A percentile compares a stretch with the other conserved stretches of the same genome.
phyloP scores from a whole-genome alignment of 2,113 vertebrate genomes.

The Rissa tridactyla region DNA sequence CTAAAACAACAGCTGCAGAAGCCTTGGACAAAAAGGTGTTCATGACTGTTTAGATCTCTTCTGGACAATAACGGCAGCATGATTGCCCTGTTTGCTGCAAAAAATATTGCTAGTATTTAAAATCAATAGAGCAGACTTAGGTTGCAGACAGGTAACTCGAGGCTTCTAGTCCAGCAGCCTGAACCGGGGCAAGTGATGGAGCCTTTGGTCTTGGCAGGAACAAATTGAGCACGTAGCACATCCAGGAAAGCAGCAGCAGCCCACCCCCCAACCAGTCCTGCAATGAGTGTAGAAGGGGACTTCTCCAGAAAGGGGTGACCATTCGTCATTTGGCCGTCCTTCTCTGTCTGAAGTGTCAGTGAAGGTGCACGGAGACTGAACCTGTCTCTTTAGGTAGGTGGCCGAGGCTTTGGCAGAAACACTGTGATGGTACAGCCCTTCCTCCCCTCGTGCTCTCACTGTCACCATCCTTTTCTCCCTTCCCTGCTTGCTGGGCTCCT shows the following conservation, averaged over 20 bases:
- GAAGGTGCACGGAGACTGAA: background rate
- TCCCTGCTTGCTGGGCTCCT: background rate
- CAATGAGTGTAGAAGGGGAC: fast-evolving
- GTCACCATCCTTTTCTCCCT: background rate
- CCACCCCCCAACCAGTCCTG: background rate
- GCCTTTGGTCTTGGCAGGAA: background rate
- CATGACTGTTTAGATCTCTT: background rate
- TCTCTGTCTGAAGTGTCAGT: background rate
- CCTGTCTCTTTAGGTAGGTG: background rate
- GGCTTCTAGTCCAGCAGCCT: background rate
- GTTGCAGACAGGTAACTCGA: background rate
- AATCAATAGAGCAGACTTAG: background rate
- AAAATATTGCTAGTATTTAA: background rate
- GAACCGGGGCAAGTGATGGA: background rate
- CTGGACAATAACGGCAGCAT: background rate
- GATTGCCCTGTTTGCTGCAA: background rate
- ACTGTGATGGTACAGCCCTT: background rate
- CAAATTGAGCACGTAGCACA: background rate
- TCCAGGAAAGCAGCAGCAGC: background rate
- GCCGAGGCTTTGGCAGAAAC: background rate
- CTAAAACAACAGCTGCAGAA: background rate
- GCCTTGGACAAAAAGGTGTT: background rate
- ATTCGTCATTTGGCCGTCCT: background rate
- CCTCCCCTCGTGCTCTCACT: background rate
- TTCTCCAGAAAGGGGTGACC: background rate